phyloP scores from a whole-genome alignment of 2,113 vertebrate genomes.

The Marcusenius ussheri region DNA sequence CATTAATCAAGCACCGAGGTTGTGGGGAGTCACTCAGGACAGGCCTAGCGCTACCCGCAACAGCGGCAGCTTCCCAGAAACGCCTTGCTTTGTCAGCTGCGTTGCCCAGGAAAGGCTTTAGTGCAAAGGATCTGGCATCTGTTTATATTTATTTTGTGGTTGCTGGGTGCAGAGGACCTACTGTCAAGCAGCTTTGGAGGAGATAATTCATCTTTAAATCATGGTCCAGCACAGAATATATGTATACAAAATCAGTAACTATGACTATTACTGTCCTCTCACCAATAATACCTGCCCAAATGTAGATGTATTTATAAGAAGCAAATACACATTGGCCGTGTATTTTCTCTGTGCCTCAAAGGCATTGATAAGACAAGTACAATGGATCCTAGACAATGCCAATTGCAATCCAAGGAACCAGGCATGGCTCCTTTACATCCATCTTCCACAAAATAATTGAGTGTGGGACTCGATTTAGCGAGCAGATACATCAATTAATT shows the following conservation, averaged over 20 bases:
- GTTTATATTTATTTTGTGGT: background rate
- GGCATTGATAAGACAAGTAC: background rate
- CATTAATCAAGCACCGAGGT: constrained; percentile 57
- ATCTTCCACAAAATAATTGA: constrained; percentile 54
- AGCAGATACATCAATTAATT: constrained; percentile 59
- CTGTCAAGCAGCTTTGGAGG: background rate
- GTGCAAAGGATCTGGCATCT: background rate
- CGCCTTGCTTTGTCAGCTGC: background rate
- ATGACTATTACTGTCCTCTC: background rate
- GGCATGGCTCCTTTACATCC: background rate
- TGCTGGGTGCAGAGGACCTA: background rate
- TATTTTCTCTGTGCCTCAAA: background rate
- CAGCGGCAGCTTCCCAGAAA: background rate
- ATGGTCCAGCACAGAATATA: background rate
- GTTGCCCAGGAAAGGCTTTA: background rate
- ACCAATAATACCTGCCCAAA: background rate
- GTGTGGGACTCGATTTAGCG: constrained; percentile 55
- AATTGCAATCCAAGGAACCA: background rate
- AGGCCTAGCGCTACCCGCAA: background rate
- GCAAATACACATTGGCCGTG: background rate
- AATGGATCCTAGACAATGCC: background rate
- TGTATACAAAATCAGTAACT: background rate
- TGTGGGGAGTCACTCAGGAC: background rate
- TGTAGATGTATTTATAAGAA: background rate
- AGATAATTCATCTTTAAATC: background rate